Base-by-base conservation (phyloP, 2,888 invertebrate genomes). In the Arctia plantaginis region DNA sequence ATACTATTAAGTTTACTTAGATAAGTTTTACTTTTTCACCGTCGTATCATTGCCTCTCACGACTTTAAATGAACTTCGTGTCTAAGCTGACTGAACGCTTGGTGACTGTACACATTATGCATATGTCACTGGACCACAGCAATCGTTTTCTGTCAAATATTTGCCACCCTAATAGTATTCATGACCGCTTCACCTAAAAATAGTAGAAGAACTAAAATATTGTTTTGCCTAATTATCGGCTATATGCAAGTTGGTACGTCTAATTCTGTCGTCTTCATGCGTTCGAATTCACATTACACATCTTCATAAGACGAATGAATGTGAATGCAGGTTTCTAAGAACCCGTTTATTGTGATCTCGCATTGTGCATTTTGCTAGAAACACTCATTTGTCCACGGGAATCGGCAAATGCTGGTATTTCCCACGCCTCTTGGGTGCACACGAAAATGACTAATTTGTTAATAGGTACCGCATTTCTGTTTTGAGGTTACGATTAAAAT, bases 361-460 rank as follows among this genome's bases (percentile, higher is more conserved):
- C 81, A 85, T 86, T 87, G 87, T 87, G 77, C 78, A 73, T 80
- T 80, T 87, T 83, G 79, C 86, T 82, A 82, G 88, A 88, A 88
- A 77, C 65, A 77, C 77, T 76, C 73, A 72, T 68, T 75, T 66
- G 78, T 71, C 47, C 72, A 75, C 78, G 78, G 83, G 82, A 80
- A 80, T 78, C 74, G 69, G 66, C 51, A 71, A 80, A 76, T 77
- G 51, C 62, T 1, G 81, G 80, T 75, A 69, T 82, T 85, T 85
- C 84, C 83, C 84, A 85, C 84, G 84, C 59, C 71, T 59, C 66
- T 33, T 23, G 23, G 33, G 44, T 62, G 62, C 62, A 30, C 64
- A 71, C 47, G 30, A 8, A 69, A 75, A 75, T 82, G 80, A 84
- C 80, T 80, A 82, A 83, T 77, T 65, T 55, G 13, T 3, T 15